Base-by-base conservation (phyloP, 2,797 vertebrate genomes). In the Gallirallus australis region DNA sequence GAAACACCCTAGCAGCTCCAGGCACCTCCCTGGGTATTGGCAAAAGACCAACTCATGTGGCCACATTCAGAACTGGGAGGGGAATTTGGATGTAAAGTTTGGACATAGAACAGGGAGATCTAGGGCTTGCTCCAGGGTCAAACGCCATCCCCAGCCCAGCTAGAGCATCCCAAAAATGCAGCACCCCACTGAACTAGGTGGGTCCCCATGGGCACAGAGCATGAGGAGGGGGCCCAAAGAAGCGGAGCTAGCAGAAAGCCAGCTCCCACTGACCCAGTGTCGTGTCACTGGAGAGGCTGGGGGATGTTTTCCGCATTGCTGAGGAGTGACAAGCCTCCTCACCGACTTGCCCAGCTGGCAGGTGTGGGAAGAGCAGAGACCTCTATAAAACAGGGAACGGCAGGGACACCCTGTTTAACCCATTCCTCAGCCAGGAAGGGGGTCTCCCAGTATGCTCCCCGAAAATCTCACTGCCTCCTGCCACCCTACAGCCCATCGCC, bases 221-320 rank as follows among this genome's bases (percentile, higher is more conserved):
- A n/a, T 4, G 0, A 71, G 63, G 23, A 33, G n/a, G 40, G 31
- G 2, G 2, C 37, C 30, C 37, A 10, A 68, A 48, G n/a, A 18
- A 89, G 13, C 0, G 4, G 39, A 72, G 53, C 19, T 14, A 63
- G 80, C 25, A 75, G 37, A 21, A 61, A 40, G 30, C 0, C 84
- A 40, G 54, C 27, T 61, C 53, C 65, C 73, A 33, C 10, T 7
- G 3, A 9, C 17, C 42, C 23, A 3, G 56, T 15, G 16, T n/a
- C 40, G 53, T 0, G 56, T 30, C 86, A 79, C 73, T 18, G 28
- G 93, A 87, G 68, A 89, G 63, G 63, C 86, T 28, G 52, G 56
- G 73, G 94, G 52, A 93, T 89, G 89, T 94, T 77, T 18, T 35
- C 86, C 4, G 4, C 94, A 71, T 93, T 84, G 81, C 94, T 92